Conservation (phyloP, 1,140 invertebrate species). For the Drosophila murphyi region DNA sequence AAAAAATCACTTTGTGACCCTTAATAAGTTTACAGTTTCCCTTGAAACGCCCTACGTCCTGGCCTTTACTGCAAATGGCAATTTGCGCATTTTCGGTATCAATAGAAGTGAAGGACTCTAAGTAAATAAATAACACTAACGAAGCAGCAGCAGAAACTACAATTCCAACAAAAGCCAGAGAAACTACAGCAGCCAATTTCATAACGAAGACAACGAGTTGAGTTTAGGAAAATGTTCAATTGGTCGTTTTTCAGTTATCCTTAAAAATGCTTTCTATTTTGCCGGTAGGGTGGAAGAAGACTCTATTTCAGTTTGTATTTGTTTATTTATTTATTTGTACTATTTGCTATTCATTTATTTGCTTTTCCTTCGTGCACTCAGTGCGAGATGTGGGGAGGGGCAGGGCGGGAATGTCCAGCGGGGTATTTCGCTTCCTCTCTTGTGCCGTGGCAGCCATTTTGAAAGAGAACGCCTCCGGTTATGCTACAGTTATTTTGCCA, state of each 20-base stretch:
- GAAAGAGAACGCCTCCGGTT: constrained; percentile 42
- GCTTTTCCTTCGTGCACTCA: constrained; percentile 44
- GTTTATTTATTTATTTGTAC: constrained; percentile 58
- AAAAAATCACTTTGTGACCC: constrained; percentile 6
- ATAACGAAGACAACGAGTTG: constrained; percentile 14
- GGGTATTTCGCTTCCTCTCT: neutral
- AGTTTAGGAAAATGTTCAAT: constrained; percentile 24
- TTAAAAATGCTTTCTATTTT: constrained; percentile 35
- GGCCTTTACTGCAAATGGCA: constrained; percentile 10
- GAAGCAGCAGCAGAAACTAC: constrained; percentile 21
- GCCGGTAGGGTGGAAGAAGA: neutral
- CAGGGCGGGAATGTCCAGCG: neutral
- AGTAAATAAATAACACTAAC: constrained; percentile 44
- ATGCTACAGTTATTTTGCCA: constrained; percentile 22
- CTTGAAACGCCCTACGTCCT: neutral
- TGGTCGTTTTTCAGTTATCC: constrained; percentile 9
- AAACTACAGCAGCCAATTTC: constrained; percentile 9
- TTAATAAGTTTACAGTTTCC: constrained; percentile 9
- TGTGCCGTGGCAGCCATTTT: constrained; percentile 33
- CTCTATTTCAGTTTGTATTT: constrained; percentile 44
- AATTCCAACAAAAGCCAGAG: constrained; percentile 10
- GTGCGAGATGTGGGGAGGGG: neutral
- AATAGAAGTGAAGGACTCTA: constrained; percentile 26
- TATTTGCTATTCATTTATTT: constrained; percentile 61
- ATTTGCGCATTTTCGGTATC: constrained; percentile 26